phyloP scores from a whole-genome alignment of 2,113 vertebrate genomes.

The Hymenochirus boettgeri region DNA sequence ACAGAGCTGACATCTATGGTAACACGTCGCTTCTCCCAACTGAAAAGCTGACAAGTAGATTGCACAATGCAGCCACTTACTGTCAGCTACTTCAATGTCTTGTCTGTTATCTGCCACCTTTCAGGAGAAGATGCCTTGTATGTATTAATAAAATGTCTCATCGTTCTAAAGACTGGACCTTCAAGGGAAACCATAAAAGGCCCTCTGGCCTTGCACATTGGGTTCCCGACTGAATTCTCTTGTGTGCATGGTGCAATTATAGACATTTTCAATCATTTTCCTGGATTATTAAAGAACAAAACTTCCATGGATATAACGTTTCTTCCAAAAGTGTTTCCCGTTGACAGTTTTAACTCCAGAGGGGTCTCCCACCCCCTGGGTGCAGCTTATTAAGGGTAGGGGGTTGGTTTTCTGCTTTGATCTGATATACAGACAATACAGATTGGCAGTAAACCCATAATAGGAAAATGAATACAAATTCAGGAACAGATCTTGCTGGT shows the following conservation, averaged over 20 bases:
- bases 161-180: conserved; percentile 44
- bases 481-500: too few species aligned
- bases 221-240: neutral
- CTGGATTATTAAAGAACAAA: too few species aligned
- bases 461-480: too few species aligned
- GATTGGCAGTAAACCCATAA: too few species aligned
- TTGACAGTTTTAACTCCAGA: too few species aligned
- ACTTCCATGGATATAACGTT: too few species aligned
- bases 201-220: neutral
- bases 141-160: conserved; percentile 50
- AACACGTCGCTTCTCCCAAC: conserved; percentile 61
- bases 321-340: too few species aligned
- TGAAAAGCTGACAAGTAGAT: conserved; percentile 72
- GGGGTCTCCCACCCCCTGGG: too few species aligned
- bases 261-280: neutral
- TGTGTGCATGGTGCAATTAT: neutral
- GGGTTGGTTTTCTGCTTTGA: too few species aligned
- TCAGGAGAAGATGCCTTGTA: conserved; percentile 52
- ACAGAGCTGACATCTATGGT: conserved; percentile 70
- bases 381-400: too few species aligned
- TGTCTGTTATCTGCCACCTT: conserved; percentile 65
- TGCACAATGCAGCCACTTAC: conserved; percentile 62
- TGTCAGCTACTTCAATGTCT: conserved; percentile 63
- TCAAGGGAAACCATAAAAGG: neutral
- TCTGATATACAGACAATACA: too few species aligned